Evolutionary conservation across 2,113 vertebrate genomes (phyloP), one percentile per base, ranked within the genome.

Genomic region (Barbus barbus): DNA sequence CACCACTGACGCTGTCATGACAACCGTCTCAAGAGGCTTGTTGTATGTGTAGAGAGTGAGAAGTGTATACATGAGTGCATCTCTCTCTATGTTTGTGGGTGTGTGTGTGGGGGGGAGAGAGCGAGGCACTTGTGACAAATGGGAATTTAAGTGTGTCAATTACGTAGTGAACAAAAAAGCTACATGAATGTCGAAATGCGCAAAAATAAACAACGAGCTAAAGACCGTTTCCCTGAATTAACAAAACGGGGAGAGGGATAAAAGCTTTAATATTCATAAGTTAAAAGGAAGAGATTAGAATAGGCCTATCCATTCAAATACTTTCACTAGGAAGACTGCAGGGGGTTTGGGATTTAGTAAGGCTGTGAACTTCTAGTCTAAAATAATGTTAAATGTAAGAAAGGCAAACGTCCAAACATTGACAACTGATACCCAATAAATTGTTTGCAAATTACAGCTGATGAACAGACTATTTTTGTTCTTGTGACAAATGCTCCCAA

Each of bases 51-150:
- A 72, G 75, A 67, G 84, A 61, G 77, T 85, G 71, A 72, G 22
- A 78, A 77, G 78, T 56, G 28, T 86, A 51, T 74, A 78, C 44
- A 76, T 82, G 78, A 84, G 81, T 76, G 76, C 78, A 36, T 33
- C 11, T 65, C 33, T 79, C 65, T 2, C 48, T 72, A 48, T 69
- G 41, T 65, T 78, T 44, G 61, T 69, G 51, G 53, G 33, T 84
- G 61, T 69, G 82, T 69, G 48, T 80, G 81, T 36, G 65, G 8
- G 51, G 26, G 65, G 8, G 51, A 22, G 28, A 67, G 73, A 81
- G 56, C 44, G 86, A 86, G 86, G 67, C 84, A 85, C 82, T 82
- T 73, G 88, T 87, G 84, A 90, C 87, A 88, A 90, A 89, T 86
- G 65, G 46, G 76, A 85, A 51, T 78, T 82, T 82, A 73, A 85